Evolutionary conservation across 2,113 vertebrate genomes (phyloP).

Genomic region (Columba livia): DNA sequence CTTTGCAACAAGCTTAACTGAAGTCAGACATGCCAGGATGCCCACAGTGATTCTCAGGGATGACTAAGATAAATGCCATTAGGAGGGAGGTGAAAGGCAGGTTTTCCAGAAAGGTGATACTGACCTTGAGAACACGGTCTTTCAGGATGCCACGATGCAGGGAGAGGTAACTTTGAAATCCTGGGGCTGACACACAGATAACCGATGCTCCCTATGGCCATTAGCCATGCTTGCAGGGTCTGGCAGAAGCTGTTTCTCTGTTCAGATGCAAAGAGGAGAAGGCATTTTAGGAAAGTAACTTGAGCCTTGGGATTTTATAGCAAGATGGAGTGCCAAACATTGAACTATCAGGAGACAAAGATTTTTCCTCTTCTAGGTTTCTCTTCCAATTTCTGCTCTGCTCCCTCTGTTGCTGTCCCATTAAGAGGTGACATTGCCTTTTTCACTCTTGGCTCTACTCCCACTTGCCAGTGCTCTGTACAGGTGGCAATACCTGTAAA

Average conservation of each 20-base stretch:
- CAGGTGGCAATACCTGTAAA: neutral
- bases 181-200: neutral
- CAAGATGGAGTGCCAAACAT: neutral
- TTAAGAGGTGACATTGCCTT: neutral
- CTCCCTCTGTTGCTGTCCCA: neutral
- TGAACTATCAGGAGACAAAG: neutral
- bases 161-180: neutral
- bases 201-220: neutral
- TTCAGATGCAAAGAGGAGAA: neutral
- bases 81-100: neutral
- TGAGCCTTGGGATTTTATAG: neutral
- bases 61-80: neutral
- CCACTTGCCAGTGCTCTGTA: neutral
- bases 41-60: neutral
- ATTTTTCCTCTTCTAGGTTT: neutral
- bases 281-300: neutral
- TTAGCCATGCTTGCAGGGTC: neutral
- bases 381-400: neutral
- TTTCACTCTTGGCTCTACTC: neutral
- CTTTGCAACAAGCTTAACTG: neutral
- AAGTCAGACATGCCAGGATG: neutral
- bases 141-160: neutral
- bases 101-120: neutral
- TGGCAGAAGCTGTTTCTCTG: neutral
- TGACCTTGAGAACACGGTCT: neutral